Evolutionary conservation across 2,888 invertebrate species (phyloP).

Genomic region (Erpobdella octoculata): DNA sequence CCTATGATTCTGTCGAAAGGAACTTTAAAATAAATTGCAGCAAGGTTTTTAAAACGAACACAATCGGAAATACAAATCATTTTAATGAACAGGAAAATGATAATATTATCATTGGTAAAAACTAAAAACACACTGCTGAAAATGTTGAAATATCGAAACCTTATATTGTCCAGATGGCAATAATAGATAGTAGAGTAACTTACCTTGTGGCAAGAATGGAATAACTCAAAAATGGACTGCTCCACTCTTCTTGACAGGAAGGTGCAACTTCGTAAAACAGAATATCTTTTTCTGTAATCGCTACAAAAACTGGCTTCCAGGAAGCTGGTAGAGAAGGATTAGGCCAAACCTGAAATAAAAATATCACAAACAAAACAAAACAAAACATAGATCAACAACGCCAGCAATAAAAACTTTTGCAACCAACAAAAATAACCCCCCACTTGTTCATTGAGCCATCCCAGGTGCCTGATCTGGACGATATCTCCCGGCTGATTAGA

Average conservation of each 20-base stretch:
- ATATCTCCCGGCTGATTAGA: constrained; percentile 54
- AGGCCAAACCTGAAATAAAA: not conserved
- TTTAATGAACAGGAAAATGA: too few species aligned
- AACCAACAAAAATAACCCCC: not conserved
- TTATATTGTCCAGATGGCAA: too few species aligned
- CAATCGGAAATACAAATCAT: too few species aligned
- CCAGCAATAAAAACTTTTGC: too few species aligned
- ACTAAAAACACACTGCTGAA: too few species aligned
- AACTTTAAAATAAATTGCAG: too few species aligned
- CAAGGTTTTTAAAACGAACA: not conserved
- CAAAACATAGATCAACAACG: not conserved
- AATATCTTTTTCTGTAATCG: constrained; percentile 86
- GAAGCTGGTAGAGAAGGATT: constrained; percentile 31
- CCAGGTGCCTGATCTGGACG: constrained; percentile 70
- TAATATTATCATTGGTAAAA: too few species aligned
- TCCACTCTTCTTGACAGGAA: constrained; percentile 93
- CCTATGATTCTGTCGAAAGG: too few species aligned
- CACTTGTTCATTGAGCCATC: constrained; percentile 67
- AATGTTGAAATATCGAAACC: too few species aligned
- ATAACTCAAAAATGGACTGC: constrained; percentile 64
- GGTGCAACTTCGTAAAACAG: constrained; percentile 92
- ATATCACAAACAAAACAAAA: not conserved
- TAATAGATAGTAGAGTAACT: not conserved
- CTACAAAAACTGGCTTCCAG: constrained; percentile 91
- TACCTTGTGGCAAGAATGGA: constrained; percentile 82